These are phyloP conservation scores for Tinamus guttatus DNA, from an alignment of 2,113 vertebrate species.

Conservation along the genomic window DNA sequence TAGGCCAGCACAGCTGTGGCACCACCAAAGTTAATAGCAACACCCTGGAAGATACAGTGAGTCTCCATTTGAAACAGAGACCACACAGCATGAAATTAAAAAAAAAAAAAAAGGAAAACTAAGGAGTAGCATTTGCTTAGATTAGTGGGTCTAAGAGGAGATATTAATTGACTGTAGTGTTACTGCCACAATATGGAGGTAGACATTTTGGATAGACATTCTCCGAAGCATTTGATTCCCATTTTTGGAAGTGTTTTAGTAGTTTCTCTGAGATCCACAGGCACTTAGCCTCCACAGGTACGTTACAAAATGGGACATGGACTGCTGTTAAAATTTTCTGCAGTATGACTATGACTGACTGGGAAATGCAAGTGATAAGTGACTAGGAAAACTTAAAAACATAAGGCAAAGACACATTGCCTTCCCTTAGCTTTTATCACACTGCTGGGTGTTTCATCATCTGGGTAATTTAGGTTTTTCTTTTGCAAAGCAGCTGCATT, in stretches of 20 bases:
- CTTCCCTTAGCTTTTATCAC: not conserved
- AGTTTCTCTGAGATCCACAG: not conserved
- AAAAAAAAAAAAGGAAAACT: not conserved
- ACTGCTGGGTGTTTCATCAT: not conserved
- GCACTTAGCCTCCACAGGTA: not conserved
- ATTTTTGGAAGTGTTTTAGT: not conserved
- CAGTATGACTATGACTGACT: not conserved
- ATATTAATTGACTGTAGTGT: not conserved
- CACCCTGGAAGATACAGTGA: not conserved
- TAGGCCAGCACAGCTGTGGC: not conserved
- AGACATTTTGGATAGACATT: not conserved
- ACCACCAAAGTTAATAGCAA: not conserved
- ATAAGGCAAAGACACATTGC: not conserved
- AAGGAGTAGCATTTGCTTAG: not conserved
- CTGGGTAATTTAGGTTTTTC: not conserved
- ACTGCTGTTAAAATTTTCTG: not conserved
- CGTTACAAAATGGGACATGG: rapidly evolving
- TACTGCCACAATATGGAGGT: not conserved
- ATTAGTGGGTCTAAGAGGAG: not conserved
- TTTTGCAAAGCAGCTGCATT: not conserved
- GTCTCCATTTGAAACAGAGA: not conserved
- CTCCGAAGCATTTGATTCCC: not conserved
- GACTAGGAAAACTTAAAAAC: not conserved
- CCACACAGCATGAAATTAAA: not conserved
- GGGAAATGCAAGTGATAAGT: rapidly evolving